These are phyloP conservation scores for Buphagus erythrorhynchus DNA, from an alignment of 2,797 vertebrate species.

Conservation along the genomic window DNA sequence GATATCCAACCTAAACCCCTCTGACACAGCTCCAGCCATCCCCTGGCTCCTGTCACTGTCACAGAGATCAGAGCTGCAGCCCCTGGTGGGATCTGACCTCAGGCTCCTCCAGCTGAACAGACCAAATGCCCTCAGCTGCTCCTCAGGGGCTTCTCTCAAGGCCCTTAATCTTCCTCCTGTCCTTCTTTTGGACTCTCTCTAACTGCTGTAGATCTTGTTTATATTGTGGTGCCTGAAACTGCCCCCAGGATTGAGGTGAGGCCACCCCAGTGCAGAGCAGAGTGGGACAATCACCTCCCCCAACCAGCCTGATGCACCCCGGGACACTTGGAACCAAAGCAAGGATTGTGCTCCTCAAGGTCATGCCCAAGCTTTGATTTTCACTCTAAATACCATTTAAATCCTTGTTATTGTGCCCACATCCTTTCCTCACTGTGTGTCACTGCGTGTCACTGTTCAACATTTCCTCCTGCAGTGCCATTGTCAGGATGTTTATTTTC, in stretches of 20 bases:
- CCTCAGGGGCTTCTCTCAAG: neutral
- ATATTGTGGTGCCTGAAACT: neutral
- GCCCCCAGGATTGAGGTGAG: neutral
- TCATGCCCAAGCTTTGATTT: neutral
- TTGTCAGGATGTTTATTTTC: neutral
- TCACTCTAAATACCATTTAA: neutral
- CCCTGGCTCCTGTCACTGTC: rapidly evolving
- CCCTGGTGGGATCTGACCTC: neutral
- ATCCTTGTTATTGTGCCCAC: neutral
- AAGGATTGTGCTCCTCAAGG: neutral
- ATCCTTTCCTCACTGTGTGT: neutral
- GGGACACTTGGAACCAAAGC: neutral
- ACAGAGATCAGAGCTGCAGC: neutral
- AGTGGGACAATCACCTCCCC: neutral
- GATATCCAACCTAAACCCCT: rapidly evolving
- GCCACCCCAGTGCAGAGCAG: neutral
- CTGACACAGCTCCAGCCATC: rapidly evolving
- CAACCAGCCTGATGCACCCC: neutral
- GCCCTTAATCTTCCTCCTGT: neutral
- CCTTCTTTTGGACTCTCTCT: neutral
- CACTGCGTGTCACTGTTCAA: rapidly evolving
- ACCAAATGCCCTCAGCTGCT: neutral
- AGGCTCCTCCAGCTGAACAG: neutral
- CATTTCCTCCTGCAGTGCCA: neutral
- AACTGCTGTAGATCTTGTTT: neutral